Evolutionary conservation across 1,140 invertebrate genomes (phyloP), one percentile per base, ranked within the genome.

Genomic region (Drosophila biarmipes): DNA sequence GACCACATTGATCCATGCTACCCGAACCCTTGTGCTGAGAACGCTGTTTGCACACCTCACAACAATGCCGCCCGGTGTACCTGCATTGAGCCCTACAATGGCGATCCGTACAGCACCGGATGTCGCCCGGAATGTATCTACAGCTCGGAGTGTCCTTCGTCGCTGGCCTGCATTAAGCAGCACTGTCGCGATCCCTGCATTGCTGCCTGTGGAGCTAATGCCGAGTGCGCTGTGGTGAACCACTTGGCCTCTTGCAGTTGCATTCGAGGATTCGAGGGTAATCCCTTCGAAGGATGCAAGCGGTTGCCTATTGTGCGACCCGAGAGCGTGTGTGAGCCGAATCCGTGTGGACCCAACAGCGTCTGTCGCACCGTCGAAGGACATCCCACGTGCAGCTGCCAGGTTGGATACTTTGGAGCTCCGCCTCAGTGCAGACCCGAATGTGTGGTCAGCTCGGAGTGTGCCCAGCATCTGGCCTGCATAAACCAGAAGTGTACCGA

Each of bases 81-180:
- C 14, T 98, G 97, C 87, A 96, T 97, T 81, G 96, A 96, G 66
- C 97, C 96, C 0, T 97, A 97, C 81, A 95, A 96, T 53, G 97
- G 97, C 24, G 96, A 97, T 93, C 95, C 96, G 0, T 96, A 96
- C 76, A 93, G 94, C 4, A 95, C 95, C 7, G 96, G 95, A 21
- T 96, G 96, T 75, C 94, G 95, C 67, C 96, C 96, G 0, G 96
- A 97, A 92, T 97, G 96, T 92, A 93, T 96, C 2, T 94, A 95
- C 45, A 96, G 96, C 87, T 94, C 95, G 3, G 96, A 98, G 74
- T 98, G 97, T 90, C 93, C 95, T 2, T 95, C 95, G 71, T 94
- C 96, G 66, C 93, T 96, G 62, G 95, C 96, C 31, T 98, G 97
- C 92, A 93, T 97, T n/a, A 95, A 96, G 79, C 95, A 96, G 90